Evolutionary conservation across 2,797 vertebrate species (phyloP).

Genomic region (Poecile montanus): DNA sequence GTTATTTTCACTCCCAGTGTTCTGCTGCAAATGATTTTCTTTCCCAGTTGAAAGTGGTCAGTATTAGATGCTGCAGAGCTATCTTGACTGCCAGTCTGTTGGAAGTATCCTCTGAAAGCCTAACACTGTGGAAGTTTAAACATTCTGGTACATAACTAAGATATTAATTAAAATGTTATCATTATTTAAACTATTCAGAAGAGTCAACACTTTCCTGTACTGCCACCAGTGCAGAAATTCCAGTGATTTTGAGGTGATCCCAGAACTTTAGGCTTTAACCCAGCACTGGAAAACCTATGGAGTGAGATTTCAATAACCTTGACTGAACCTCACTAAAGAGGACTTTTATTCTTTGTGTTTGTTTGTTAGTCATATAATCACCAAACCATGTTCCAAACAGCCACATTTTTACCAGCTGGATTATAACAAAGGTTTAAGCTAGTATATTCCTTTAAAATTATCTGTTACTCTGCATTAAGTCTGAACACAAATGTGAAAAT

Average conservation of each 20-base stretch:
- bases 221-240: not conserved
- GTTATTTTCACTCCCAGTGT: not conserved
- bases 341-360: not conserved
- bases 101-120: not conserved
- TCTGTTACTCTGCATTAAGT: not conserved
- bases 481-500: not conserved
- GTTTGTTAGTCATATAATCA: not conserved
- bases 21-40: not conserved
- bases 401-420: not conserved
- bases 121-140: not conserved
- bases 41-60: not conserved
- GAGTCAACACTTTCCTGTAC: not conserved
- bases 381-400: not conserved
- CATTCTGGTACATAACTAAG: not conserved
- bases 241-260: not conserved
- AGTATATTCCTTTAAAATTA: not conserved
- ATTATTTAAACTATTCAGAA: not conserved
- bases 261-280: not conserved
- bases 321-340: not conserved
- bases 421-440: not conserved
- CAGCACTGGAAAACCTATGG: not conserved
- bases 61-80: not conserved
- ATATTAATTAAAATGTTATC: not conserved
- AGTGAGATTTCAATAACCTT: not conserved
- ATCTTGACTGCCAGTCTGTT: not conserved